Evolutionary conservation across 2,888 invertebrate genomes (phyloP).

Genomic region (Clostera curtula): DNA sequence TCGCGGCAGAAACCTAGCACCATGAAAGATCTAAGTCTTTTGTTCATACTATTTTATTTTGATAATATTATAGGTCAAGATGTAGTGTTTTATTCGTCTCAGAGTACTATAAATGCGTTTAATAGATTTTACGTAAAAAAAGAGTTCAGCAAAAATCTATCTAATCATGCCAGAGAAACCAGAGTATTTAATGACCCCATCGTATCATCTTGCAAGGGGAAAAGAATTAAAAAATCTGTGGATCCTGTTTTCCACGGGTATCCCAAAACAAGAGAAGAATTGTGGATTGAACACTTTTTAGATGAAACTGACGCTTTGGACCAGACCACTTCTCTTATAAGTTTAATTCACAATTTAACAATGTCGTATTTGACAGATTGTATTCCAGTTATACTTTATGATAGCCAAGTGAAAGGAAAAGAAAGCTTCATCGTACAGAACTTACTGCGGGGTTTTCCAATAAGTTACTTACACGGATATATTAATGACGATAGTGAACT

Average conservation of each 20-base stretch:
- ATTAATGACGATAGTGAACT: conserved; percentile 67
- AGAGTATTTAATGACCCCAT: conserved; percentile 8
- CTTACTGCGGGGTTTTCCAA: conserved; percentile 72
- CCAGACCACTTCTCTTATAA: conserved; percentile 76
- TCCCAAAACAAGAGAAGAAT: conserved; percentile 73
- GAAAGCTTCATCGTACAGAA: conserved; percentile 74
- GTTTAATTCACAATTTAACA: conserved; percentile 76
- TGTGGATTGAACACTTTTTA: conserved; percentile 69
- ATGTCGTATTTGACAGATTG: conserved; percentile 77
- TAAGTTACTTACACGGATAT: conserved; percentile 77
- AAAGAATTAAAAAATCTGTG: conserved; percentile 53
- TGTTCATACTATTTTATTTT: conserved; percentile 7
- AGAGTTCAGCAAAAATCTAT: conserved; percentile 8
- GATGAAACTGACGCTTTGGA: conserved; percentile 48
- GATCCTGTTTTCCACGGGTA: conserved; percentile 74
- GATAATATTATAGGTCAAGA: conserved; percentile 26
- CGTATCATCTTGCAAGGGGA: too few relatives aligned
- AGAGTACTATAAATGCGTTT: conserved; percentile 16
- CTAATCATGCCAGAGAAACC: conserved; percentile 1
- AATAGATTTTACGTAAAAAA: conserved; percentile 12
- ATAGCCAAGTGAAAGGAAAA: conserved; percentile 69
- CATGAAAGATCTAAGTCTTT: conserved; percentile 14
- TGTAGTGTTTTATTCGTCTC: conserved; percentile 49
- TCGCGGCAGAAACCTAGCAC: conserved; percentile 2
- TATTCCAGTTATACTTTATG: conserved; percentile 80